Percentiles rank a stretch among this genome's conserved stretches.
Evolutionary conservation across 2,797 vertebrate genomes (phyloP).

Genomic region (Masticophis lateralis): DNA sequence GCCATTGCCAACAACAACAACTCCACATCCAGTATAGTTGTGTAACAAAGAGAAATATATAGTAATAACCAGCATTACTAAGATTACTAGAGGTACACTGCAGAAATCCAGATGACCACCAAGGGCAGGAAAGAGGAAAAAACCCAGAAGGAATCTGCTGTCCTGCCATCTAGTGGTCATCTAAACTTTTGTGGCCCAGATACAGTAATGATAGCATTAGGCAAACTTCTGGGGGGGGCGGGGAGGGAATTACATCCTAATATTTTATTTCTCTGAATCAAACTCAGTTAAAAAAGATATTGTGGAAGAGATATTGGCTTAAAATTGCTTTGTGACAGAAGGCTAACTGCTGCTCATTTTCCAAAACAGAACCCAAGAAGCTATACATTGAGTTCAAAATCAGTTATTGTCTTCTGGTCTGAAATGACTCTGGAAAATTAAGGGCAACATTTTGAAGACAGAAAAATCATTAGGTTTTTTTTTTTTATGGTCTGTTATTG

Average conservation of each 20-base stretch:
- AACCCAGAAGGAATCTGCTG: not conserved
- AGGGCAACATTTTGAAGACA: slow-evolving; percentile 50
- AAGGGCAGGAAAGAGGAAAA: not conserved
- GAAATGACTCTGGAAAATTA: slow-evolving; percentile 44
- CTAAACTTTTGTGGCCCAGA: not conserved
- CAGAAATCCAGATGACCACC: not conserved
- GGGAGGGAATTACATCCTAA: not conserved
- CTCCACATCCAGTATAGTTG: not conserved
- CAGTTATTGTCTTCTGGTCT: slow-evolving; percentile 45
- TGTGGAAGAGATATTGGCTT: slow-evolving; percentile 19
- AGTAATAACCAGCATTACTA: not conserved
- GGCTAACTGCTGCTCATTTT: slow-evolving; percentile 53
- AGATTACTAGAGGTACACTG: not conserved
- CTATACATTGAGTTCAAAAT: slow-evolving; percentile 59
- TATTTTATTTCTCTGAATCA: not conserved
- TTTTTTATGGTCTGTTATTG: slow-evolving; percentile 36
- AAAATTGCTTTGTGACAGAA: slow-evolving; percentile 56
- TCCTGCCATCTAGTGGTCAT: not conserved
- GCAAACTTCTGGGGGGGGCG: not conserved
- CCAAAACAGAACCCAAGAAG: slow-evolving; percentile 47
- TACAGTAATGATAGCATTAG: not conserved
- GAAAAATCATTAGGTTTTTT: slow-evolving; percentile 54
- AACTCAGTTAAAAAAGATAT: not conserved
- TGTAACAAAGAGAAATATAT: not conserved
- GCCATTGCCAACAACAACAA: not conserved